phyloP scores from a whole-genome alignment of 37 sponge, comb jelly and placozoan species.

The Axinella damicornis region DNA sequence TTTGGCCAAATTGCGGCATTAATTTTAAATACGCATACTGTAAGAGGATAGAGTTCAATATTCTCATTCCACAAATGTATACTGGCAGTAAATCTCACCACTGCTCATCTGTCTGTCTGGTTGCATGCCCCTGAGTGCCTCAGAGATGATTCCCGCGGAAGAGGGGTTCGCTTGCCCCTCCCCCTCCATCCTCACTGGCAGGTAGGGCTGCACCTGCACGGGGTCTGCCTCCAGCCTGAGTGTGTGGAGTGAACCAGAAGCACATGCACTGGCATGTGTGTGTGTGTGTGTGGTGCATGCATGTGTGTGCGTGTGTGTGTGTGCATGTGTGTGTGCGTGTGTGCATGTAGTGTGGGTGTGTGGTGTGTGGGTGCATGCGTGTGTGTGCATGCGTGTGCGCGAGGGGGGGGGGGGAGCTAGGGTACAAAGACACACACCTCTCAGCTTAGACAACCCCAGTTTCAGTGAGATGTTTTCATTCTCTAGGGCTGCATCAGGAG shows the following conservation, averaged over 20 bases:
- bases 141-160: conserved; percentile 53
- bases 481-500: conserved; percentile 63
- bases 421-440: too few species aligned
- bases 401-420: not conserved
- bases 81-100: too few species aligned
- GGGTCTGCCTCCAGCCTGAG: conserved; percentile 89
- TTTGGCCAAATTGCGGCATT: too few species aligned
- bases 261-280: too few species aligned
- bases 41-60: too few species aligned
- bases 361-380: conserved; percentile 23
- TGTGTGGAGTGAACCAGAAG: too few species aligned
- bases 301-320: too few species aligned
- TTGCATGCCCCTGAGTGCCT: conserved; percentile 42
- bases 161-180: conserved; percentile 40
- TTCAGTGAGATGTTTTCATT: conserved; percentile 80
- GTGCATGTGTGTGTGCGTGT: too few species aligned
- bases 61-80: too few species aligned
- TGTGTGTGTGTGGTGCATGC: too few species aligned
- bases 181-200: conserved; percentile 38
- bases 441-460: conserved; percentile 57
- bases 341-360: conserved; percentile 43
- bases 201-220: conserved; percentile 62
- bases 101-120: conserved; percentile 11
- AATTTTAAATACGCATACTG: too few species aligned
- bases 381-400: not conserved